Evolutionary conservation across 2,113 vertebrate genomes (phyloP).

Genomic region (Kobus ellipsiprymnus): DNA sequence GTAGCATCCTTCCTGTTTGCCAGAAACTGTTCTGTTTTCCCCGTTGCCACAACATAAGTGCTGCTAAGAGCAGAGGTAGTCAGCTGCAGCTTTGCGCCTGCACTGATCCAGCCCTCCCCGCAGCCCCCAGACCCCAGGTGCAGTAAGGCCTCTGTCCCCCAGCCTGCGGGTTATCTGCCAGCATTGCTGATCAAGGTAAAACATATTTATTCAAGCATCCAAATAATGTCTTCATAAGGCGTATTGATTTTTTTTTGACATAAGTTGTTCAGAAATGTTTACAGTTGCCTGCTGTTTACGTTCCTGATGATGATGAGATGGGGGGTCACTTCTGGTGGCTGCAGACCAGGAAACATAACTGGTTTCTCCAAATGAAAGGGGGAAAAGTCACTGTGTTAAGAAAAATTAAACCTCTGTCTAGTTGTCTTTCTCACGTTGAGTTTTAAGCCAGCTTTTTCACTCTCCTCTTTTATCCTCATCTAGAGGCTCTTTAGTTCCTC

Average conservation of each 20-base stretch:
- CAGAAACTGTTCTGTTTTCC: conserved; percentile 69
- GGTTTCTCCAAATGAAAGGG: not conserved
- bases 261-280: conserved; percentile 27
- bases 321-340: not conserved
- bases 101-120: conserved; percentile 41
- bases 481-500: not conserved
- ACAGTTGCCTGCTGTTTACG: not conserved
- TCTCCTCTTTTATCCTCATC: not conserved
- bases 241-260: conserved; percentile 50
- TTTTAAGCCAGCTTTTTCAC: not conserved
- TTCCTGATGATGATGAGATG: not conserved
- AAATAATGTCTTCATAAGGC: conserved; percentile 35
- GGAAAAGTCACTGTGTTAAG: not conserved
- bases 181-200: conserved; percentile 59
- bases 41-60: conserved; percentile 70
- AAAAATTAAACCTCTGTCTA: not conserved
- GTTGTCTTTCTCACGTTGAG: not conserved
- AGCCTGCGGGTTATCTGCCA: not conserved
- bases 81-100: not conserved
- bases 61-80: conserved; percentile 69
- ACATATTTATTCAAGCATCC: conserved; percentile 55
- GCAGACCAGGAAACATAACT: not conserved
- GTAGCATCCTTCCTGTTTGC: not conserved
- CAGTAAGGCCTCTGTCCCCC: conserved; percentile 52
- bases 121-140: conserved; percentile 51